Evolutionary conservation across 2,888 invertebrate genomes (phyloP).

Genomic region (Brachylomia viminalis): DNA sequence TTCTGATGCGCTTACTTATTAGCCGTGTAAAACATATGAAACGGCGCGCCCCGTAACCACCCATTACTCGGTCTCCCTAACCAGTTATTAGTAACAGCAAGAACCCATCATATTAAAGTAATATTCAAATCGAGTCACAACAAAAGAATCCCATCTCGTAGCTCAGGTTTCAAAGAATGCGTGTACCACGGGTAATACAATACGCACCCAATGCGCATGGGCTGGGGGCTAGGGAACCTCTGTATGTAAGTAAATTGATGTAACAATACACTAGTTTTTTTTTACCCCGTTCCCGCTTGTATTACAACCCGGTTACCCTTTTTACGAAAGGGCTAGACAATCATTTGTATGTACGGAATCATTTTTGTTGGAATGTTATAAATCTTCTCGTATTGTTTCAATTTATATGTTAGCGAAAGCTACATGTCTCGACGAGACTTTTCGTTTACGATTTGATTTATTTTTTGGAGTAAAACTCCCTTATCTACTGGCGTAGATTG

Average conservation of each 20-base stretch:
- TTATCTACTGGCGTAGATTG: not conserved
- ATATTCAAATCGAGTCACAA: slow-evolving; percentile 88
- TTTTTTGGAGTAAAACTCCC: not conserved
- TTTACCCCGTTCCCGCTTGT: slow-evolving; percentile 46
- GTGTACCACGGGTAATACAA: slow-evolving; percentile 86
- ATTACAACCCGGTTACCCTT: slow-evolving; percentile 51
- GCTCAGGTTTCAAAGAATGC: slow-evolving; percentile 87
- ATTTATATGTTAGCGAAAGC: not conserved
- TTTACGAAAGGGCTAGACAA: slow-evolving; percentile 24
- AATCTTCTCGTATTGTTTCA: not conserved
- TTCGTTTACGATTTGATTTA: not conserved
- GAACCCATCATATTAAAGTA: slow-evolving; percentile 84
- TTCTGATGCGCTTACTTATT: slow-evolving; percentile 34
- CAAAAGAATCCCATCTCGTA: slow-evolving; percentile 86
- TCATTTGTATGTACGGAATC: not conserved
- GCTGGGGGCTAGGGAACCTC: slow-evolving; percentile 67
- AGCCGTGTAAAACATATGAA: slow-evolving; percentile 57
- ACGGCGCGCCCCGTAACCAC: slow-evolving; percentile 35
- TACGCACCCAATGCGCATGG: slow-evolving; percentile 80
- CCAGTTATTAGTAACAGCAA: slow-evolving; percentile 78
- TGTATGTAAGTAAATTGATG: slow-evolving; percentile 69
- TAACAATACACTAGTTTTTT: slow-evolving; percentile 70
- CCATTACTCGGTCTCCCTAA: slow-evolving; percentile 62
- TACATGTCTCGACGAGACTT: not conserved
- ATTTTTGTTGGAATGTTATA: not conserved